Conservation (phyloP, 2,797 vertebrate species). For the Melopsittacus undulatus region DNA sequence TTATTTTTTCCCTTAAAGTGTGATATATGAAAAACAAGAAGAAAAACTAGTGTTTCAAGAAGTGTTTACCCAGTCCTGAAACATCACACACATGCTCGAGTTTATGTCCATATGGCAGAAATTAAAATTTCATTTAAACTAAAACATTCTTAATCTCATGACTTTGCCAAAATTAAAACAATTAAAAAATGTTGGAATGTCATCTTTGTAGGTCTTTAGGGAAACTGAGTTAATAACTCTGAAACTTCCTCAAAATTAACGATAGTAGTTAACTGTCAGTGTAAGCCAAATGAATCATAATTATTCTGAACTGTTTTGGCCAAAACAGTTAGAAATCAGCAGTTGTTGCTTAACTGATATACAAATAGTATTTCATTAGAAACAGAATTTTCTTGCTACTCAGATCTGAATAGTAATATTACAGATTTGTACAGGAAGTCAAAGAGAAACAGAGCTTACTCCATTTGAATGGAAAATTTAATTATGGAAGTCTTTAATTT, state of each 20-base stretch:
- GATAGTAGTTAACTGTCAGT: background rate
- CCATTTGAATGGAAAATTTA: background rate
- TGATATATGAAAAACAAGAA: background rate
- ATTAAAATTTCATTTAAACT: background rate
- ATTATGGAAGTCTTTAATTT: background rate
- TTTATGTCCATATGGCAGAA: background rate
- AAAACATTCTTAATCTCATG: background rate
- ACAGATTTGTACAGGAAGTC: background rate
- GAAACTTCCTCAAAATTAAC: background rate
- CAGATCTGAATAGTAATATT: background rate
- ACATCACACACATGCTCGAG: rapidly evolving
- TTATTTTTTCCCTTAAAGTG: background rate
- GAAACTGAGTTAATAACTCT: background rate
- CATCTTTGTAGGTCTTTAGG: background rate
- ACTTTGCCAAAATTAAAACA: background rate
- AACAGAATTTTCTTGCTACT: background rate
- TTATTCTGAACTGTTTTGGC: background rate
- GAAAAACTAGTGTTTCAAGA: background rate
- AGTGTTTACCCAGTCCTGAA: background rate
- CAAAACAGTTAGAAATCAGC: background rate
- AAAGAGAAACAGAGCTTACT: background rate
- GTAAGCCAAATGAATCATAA: background rate
- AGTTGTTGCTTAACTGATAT: background rate
- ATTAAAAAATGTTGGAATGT: background rate
- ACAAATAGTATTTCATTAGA: background rate